phyloP scores from a whole-genome alignment of 2,113 vertebrate genomes.

The Semnopithecus entellus region DNA sequence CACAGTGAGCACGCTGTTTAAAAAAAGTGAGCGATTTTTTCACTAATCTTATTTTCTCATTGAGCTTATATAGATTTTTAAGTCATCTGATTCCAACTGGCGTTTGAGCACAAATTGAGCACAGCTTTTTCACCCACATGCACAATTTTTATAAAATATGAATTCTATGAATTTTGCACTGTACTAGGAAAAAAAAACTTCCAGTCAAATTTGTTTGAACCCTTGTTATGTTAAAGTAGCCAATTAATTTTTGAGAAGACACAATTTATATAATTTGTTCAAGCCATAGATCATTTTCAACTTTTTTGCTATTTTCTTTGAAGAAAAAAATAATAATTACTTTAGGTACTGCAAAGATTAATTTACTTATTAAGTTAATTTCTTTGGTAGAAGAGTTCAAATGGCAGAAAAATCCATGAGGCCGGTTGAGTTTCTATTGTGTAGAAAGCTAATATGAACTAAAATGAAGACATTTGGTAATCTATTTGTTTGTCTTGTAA shows the following conservation, averaged over 20 bases:
- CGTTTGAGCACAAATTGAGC: background rate
- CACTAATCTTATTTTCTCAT: background rate
- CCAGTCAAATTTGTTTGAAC: constrained; percentile 37
- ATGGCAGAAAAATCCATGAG: background rate
- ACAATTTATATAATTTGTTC: background rate
- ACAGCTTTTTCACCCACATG: background rate
- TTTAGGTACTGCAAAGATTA: background rate
- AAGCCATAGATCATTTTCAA: background rate
- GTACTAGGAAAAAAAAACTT: background rate
- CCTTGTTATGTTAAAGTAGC: constrained; percentile 45
- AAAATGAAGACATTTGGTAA: background rate
- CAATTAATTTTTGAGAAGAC: background rate
- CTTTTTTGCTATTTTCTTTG: background rate
- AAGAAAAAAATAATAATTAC: background rate
- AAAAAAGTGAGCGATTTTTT: background rate
- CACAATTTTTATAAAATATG: constrained; percentile 32
- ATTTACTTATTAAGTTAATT: background rate
- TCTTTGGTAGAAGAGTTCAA: too few species aligned
- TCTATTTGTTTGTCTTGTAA: background rate
- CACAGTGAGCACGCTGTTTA: background rate
- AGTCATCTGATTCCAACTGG: background rate
- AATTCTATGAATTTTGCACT: constrained; percentile 25
- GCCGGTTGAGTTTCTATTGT: background rate
- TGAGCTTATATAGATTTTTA: constrained; percentile 11
- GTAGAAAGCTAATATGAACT: background rate